Percentiles rank a stretch among this genome's conserved stretches.
Evolutionary conservation across 2,797 vertebrate species (phyloP).

Genomic region (Caiman crocodilus): DNA sequence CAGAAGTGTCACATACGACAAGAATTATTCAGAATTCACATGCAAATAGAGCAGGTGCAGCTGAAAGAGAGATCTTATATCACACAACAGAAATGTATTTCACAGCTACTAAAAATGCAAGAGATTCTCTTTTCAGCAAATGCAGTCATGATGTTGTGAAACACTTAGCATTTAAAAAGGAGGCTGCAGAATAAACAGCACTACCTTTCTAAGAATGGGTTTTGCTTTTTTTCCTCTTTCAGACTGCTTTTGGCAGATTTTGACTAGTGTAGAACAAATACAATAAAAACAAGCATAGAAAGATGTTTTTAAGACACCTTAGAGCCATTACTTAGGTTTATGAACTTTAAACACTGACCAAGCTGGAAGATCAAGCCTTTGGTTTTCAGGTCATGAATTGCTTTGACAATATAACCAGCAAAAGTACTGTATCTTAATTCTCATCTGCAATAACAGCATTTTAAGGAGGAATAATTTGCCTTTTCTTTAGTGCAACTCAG

Average conservation of each 20-base stretch:
- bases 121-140: constrained; percentile 57
- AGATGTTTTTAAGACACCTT: constrained; percentile 6
- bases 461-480: constrained; percentile 45
- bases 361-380: not conserved
- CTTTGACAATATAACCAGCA: constrained; percentile 33
- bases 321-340: constrained; percentile 13
- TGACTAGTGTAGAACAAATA: constrained; percentile 2
- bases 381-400: constrained; percentile 15
- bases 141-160: constrained; percentile 3
- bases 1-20: constrained; percentile 86
- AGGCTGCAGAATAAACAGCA: constrained; percentile 6
- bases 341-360: constrained; percentile 32
- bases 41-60: constrained; percentile 81
- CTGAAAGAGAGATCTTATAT: constrained; percentile 71
- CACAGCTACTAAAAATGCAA: constrained; percentile 65
- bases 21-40: constrained; percentile 83
- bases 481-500: constrained; percentile 13
- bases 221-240: not conserved
- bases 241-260: not conserved
- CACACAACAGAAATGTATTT: constrained; percentile 73
- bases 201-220: not conserved
- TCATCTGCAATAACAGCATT: constrained; percentile 33
- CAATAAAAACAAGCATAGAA: constrained; percentile 29
- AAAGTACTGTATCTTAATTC: constrained; percentile 20
- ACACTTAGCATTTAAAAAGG: constrained; percentile 18